Percentiles rank a stretch among this genome's conserved stretches.
These are phyloP conservation scores for Lampris megalopsis DNA, from an alignment of 2,113 vertebrate genomes.

Conservation along the genomic window DNA sequence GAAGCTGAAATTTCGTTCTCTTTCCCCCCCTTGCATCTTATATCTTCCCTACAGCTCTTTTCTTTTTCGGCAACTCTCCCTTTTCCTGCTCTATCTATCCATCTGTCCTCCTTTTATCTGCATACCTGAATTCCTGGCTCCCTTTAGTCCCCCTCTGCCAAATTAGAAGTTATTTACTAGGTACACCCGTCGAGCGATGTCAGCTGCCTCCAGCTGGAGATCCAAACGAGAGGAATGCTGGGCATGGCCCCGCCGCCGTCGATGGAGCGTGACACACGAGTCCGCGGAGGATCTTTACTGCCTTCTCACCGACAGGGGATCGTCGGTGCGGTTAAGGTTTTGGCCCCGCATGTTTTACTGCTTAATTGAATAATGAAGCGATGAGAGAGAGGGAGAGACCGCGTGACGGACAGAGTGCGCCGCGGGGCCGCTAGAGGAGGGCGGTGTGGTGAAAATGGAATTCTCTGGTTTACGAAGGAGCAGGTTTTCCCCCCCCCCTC, in stretches of 20 bases:
- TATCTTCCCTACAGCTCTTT: background rate
- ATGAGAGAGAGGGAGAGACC: constrained; percentile 68
- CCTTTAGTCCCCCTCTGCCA: constrained; percentile 11
- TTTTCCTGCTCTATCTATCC: constrained; percentile 3
- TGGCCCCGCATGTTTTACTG: constrained; percentile 68
- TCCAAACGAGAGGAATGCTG: constrained; percentile 57
- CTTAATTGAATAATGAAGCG: constrained; percentile 79
- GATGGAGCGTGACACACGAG: constrained; percentile 54
- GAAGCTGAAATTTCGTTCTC: constrained; percentile 2
- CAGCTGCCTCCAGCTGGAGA: constrained; percentile 9
- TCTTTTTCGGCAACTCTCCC: background rate
- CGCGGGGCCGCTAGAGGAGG: constrained; percentile 52
- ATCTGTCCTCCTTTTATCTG: constrained; percentile 24
- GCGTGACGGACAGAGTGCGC: constrained; percentile 43
- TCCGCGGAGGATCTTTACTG: constrained; percentile 49
- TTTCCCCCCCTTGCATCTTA: background rate
- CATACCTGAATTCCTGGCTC: constrained; percentile 27
- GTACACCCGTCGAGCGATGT: constrained; percentile 40
- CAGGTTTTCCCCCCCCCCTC: no score
- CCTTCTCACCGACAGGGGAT: constrained; percentile 49
- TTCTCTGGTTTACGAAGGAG: constrained; percentile 54
- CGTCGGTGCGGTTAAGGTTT: constrained; percentile 53
- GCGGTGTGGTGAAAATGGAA: constrained; percentile 39
- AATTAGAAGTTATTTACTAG: constrained; percentile 47
- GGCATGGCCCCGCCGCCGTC: constrained; percentile 35